Conservation (phyloP, 2,888 invertebrate species). For the Cetonia aurata region DNA sequence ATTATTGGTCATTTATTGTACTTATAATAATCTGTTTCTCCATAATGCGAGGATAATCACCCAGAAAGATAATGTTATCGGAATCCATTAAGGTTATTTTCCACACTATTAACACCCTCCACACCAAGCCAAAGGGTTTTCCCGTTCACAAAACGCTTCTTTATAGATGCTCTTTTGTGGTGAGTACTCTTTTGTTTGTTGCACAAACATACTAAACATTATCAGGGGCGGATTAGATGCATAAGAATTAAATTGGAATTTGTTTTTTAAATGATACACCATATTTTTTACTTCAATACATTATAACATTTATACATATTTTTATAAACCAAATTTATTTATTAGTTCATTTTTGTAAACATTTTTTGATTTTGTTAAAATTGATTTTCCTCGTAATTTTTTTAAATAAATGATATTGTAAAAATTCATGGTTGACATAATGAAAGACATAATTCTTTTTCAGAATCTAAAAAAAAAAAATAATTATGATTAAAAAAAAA, state of each 20-base stretch:
- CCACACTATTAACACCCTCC: constrained; percentile 18
- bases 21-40: constrained; percentile 26
- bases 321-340: no score
- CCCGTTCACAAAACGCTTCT: background rate
- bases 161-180: background rate
- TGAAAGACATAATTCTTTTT: no score
- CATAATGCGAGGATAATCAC: background rate
- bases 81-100: constrained; percentile 29
- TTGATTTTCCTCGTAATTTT: no score
- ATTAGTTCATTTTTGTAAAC: no score
- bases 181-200: constrained; percentile 13
- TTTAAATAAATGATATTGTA: no score
- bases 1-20: constrained; percentile 14
- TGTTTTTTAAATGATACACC: background rate
- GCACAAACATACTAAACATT: constrained; percentile 13
- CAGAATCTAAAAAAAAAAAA: no score
- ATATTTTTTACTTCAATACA: background rate
- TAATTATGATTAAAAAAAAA: no score
- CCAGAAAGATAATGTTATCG: constrained; percentile 11
- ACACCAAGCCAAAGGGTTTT: constrained; percentile 26
- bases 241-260: constrained; percentile 2
- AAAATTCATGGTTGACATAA: no score
- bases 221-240: background rate
- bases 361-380: no score
- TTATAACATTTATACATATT: no score